These are phyloP conservation scores for Seira ritae DNA, from an alignment of 2,888 invertebrate genomes.

Conservation along the genomic window DNA sequence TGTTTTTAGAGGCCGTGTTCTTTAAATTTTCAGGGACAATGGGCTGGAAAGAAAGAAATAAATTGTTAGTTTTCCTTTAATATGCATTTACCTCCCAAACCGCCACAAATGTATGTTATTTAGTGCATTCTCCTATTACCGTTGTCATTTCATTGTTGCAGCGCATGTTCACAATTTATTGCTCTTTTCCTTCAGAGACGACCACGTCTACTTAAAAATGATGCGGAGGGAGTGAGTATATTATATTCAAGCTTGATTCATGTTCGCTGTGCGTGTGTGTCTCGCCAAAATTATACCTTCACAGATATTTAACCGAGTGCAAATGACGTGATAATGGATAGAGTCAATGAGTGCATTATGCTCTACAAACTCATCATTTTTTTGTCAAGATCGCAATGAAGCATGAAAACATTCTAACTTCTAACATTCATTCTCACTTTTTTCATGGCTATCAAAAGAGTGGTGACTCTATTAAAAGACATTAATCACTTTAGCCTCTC, in stretches of 20 bases:
- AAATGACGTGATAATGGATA: slow-evolving; percentile 32
- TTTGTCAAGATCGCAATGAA: too few relatives aligned
- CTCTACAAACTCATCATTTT: too few relatives aligned
- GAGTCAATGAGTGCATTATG: neutral
- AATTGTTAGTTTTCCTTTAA: neutral
- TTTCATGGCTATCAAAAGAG: slow-evolving; percentile 21
- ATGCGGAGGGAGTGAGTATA: neutral
- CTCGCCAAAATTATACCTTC: slow-evolving; percentile 15
- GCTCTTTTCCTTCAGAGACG: neutral
- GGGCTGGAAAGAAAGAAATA: slow-evolving; percentile 22
- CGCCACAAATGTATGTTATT: too few relatives aligned
- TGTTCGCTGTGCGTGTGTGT: too few relatives aligned
- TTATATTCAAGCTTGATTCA: neutral
- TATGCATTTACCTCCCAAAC: too few relatives aligned
- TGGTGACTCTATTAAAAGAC: too few relatives aligned
- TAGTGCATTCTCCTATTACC: too few relatives aligned
- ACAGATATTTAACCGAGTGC: slow-evolving; percentile 9
- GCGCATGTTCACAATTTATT: neutral
- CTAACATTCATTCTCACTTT: neutral
- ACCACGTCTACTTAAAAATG: neutral
- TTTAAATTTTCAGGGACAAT: slow-evolving; percentile 23
- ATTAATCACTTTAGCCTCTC: too few relatives aligned
- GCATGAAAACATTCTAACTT: neutral
- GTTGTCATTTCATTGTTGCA: slow-evolving; percentile 14
- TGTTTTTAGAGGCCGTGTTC: too few relatives aligned